phyloP scores from a whole-genome alignment of 2,797 vertebrate species.

The Aselliscus stoliczkanus region DNA sequence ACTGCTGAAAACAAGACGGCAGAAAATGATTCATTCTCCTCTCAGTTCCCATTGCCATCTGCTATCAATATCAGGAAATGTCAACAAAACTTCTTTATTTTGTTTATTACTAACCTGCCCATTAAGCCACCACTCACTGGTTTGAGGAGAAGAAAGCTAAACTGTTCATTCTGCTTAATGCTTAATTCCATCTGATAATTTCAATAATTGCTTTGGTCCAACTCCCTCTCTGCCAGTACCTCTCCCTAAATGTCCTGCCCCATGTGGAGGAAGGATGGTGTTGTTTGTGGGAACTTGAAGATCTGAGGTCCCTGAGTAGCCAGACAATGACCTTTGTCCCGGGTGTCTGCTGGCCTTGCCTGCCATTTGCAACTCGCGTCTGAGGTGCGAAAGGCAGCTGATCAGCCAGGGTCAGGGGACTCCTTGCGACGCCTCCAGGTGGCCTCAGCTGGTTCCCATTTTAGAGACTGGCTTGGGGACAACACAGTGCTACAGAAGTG shows the following conservation, averaged over 20 bases:
- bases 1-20: neutral
- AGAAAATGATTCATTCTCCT: accelerated
- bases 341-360: neutral
- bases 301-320: no score
- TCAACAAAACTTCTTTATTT: neutral
- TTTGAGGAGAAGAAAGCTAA: neutral
- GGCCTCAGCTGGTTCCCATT: neutral
- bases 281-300: no score
- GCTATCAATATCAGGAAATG: accelerated
- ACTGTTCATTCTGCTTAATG: neutral
- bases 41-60: accelerated
- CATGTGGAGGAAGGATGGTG: no score
- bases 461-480: no score
- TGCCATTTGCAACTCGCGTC: accelerated
- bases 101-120: no score
- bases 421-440: neutral
- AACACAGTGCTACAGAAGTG: no score
- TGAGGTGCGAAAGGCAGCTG: neutral
- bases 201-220: neutral
- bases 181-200: neutral
- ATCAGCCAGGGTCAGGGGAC: accelerated
- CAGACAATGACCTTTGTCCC: accelerated
- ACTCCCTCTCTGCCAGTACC: neutral
- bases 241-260: no score
- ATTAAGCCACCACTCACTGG: no score